These are phyloP conservation scores for Bujurquina vittata DNA, from an alignment of 2,113 vertebrate genomes.

Conservation along the genomic window DNA sequence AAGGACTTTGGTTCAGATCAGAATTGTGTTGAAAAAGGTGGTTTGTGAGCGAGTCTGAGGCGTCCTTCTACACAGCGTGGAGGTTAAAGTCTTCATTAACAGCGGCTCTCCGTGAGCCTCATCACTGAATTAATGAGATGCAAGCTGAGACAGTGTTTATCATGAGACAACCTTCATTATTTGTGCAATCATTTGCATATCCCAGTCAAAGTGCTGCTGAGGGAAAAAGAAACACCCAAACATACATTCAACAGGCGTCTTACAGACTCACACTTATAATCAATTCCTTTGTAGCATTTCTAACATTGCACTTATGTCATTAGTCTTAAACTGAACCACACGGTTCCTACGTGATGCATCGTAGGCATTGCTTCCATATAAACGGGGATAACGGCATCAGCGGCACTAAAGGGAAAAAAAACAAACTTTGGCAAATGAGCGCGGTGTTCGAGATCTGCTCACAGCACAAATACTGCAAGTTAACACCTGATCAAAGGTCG, in stretches of 20 bases:
- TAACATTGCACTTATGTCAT: conserved; percentile 60
- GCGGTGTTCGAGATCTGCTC: conserved; percentile 37
- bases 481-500: conserved; percentile 49
- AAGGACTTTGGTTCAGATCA: conserved; percentile 46
- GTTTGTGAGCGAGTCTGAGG: background rate
- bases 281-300: conserved; percentile 22
- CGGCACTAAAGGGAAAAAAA: conserved; percentile 36
- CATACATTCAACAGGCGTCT: conserved; percentile 62
- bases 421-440: conserved; percentile 35
- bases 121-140: background rate
- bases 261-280: conserved; percentile 27
- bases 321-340: conserved; percentile 34
- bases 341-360: background rate
- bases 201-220: conserved; percentile 29
- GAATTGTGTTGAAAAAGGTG: conserved; percentile 22
- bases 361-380: conserved; percentile 15
- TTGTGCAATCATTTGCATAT: conserved; percentile 70
- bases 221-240: conserved; percentile 12
- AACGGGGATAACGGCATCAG: conserved; percentile 30
- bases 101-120: background rate
- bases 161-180: conserved; percentile 10
- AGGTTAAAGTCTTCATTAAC: background rate
- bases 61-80: conserved; percentile 14
- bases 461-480: conserved; percentile 65
- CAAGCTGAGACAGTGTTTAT: conserved; percentile 34